Conservation (phyloP, 1,140 invertebrate genomes). For the Dendroctonus valens region DNA sequence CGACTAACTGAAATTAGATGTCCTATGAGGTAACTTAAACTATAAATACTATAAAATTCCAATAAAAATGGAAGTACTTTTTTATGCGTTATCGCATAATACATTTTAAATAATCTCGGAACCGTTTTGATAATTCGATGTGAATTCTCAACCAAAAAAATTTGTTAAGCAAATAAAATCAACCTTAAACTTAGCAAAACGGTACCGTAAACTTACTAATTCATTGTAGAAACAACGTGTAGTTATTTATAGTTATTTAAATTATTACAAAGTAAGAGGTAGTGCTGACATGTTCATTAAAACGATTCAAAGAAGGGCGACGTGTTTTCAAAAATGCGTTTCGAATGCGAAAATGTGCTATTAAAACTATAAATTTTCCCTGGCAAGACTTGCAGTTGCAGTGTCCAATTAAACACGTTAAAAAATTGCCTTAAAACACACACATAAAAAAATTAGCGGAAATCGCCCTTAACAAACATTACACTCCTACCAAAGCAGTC, state of each 20-base stretch:
- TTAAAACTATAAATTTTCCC: too few species aligned
- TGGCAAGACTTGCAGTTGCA: too few species aligned
- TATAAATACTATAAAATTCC: conserved; percentile 17
- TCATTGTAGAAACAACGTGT: conserved; percentile 6
- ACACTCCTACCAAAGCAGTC: not conserved
- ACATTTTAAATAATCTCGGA: conserved; percentile 1
- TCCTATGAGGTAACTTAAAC: conserved; percentile 15
- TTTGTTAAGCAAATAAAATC: not conserved
- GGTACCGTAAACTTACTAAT: conserved; percentile 12
- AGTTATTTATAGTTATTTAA: conserved; percentile 14
- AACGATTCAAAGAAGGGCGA: not conserved
- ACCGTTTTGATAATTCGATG: not conserved
- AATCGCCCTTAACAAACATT: not conserved
- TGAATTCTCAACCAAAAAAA: not conserved
- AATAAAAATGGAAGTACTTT: conserved; percentile 34
- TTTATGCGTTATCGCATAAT: conserved; percentile 35
- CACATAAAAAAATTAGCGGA: not conserved
- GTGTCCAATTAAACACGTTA: not conserved
- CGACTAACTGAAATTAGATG: too few species aligned
- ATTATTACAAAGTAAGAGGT: conserved; percentile 1
- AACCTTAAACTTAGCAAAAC: conserved; percentile 10
- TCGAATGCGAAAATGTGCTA: too few species aligned
- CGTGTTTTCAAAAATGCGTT: too few species aligned
- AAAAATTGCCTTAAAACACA: not conserved
- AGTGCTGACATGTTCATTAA: not conserved